phyloP scores from a whole-genome alignment of 1,140 invertebrate species.

The Panulirus ornatus region DNA sequence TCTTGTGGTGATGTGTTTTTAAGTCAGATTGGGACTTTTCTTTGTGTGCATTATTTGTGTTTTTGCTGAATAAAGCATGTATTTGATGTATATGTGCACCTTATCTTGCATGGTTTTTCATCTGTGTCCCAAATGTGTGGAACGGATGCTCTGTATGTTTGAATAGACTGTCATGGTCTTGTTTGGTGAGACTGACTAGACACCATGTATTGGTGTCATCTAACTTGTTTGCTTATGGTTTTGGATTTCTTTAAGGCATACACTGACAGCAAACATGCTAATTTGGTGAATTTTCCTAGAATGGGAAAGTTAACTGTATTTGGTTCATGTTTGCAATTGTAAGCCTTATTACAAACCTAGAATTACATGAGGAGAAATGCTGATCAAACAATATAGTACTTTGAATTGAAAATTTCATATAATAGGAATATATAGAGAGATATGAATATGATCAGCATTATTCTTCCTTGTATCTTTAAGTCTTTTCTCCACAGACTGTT shows the following conservation, averaged over 20 bases:
- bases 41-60: neutral
- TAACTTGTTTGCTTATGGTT: neutral
- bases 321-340: neutral
- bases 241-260: neutral
- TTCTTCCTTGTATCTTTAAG: neutral
- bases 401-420: neutral
- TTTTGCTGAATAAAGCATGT: neutral
- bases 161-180: neutral
- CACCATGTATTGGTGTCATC: neutral
- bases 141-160: neutral
- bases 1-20: slow-evolving; percentile 13
- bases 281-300: slow-evolving; percentile 8
- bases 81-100: neutral
- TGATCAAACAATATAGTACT: neutral
- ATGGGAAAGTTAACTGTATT: neutral
- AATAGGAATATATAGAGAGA: neutral
- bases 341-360: neutral
- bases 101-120: neutral
- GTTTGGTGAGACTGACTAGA: neutral
- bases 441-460: neutral
- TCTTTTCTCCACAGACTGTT: neutral
- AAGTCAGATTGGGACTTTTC: neutral
- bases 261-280: neutral
- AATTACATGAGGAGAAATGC: neutral
- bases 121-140: neutral